phyloP scores from a whole-genome alignment of 2,113 vertebrate genomes.

The Acinonyx jubatus region DNA sequence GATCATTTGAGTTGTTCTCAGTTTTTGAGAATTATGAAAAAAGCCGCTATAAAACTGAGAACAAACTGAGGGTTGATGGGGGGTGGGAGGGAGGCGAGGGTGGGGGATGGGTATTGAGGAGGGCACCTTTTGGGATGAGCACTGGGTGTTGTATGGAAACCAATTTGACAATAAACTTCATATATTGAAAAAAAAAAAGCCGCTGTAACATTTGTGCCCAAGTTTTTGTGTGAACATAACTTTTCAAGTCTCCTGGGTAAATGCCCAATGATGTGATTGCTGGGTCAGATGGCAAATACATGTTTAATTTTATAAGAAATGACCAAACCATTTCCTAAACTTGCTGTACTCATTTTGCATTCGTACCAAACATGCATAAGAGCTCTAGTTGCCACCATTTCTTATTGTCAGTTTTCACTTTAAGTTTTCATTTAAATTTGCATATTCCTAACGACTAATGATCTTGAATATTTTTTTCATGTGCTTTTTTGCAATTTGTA shows the following conservation, averaged over 20 bases:
- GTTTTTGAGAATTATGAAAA: neutral
- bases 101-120: too few species aligned
- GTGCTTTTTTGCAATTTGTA: neutral
- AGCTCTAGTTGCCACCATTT: neutral
- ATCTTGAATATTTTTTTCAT: neutral
- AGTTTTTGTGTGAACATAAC: neutral
- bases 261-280: neutral
- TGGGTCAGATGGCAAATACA: neutral
- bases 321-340: neutral
- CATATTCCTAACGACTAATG: neutral
- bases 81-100: too few species aligned
- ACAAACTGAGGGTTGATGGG: too few species aligned
- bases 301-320: neutral
- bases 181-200: neutral
- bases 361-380: neutral
- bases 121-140: too few species aligned
- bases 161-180: too few species aligned
- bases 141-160: too few species aligned
- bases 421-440: neutral
- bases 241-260: neutral
- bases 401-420: neutral
- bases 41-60: neutral
- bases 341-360: neutral
- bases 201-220: neutral
- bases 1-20: neutral